Evolutionary conservation across 2,888 invertebrate species (phyloP), one percentile per base, ranked within the genome.

Genomic region (Clusia tigrina): DNA sequence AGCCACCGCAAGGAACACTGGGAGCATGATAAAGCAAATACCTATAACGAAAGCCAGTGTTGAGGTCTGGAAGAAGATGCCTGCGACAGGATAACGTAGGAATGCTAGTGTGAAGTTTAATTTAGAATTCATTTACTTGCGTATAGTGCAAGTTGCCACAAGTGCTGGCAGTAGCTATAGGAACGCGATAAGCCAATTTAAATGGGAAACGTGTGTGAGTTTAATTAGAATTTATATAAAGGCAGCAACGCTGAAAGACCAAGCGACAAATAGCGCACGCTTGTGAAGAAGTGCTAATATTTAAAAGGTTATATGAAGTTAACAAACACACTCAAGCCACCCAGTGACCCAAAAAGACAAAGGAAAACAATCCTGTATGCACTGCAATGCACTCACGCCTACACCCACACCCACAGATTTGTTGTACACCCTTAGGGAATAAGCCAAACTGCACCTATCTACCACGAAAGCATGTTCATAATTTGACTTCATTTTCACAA

Each of bases 141-240:
- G 2, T n/a, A 42, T 32, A 32, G 12, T 32, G 32, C 42, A n/a
- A 6, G 42, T 17, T 2, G 42, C 42, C 3, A 22, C 18, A n/a
- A 42, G n/a, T n/a, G 32, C 32, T 9, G 20, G 48, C 18, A 20
- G 48, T 3, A 48, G n/a, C n/a, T 22, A 22, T 22, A 22, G 22
- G 22, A 6, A 22, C 22, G 48, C 48, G 22, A 48, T 48, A 48
- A 48, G 48, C 48, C 18, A 6, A 48, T 18, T 20, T 18, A 9
- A 48, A 48, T 48, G 10, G n/a, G 2, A 42, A 42, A 42, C n/a
- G 32, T 32, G 6, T 32, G 32, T 32, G 32, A 5, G 32, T 5
- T 42, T 42, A 42, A 42, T 42, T 42, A 42, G 42, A 42, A 42
- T 42, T 42, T 32, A 32, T 9, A 32, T 9, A 32, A 32, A 32